These are phyloP conservation scores for Nerophis lumbriciformis DNA, from an alignment of 2,113 vertebrate species.

Conservation along the genomic window DNA sequence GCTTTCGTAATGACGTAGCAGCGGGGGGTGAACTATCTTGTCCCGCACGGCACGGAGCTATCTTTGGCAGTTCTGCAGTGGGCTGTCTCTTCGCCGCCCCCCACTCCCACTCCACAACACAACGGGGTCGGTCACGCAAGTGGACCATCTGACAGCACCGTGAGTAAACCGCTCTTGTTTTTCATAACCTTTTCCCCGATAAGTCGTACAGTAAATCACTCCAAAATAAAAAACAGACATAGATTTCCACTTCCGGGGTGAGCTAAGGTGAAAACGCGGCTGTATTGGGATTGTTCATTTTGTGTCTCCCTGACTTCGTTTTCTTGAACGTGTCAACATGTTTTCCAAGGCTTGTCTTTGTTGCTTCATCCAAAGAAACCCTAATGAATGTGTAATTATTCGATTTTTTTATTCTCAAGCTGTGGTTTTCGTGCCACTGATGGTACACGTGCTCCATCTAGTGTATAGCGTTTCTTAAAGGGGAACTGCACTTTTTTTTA, in stretches of 20 bases:
- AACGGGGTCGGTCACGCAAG: conserved; percentile 16
- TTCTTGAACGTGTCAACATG: not conserved
- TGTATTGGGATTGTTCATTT: not conserved
- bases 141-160: conserved; percentile 26
- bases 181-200: not conserved
- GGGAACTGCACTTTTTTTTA: too few relatives aligned
- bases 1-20: conserved; percentile 32
- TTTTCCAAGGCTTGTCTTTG: not conserved
- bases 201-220: not conserved
- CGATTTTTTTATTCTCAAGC: too few relatives aligned
- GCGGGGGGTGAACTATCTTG: conserved; percentile 41
- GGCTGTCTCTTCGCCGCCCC: conserved; percentile 8
- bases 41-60: conserved; percentile 3
- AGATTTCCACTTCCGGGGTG: not conserved
- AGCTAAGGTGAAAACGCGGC: not conserved
- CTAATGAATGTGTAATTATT: too few relatives aligned
- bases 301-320: not conserved
- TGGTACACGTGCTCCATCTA: too few relatives aligned
- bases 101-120: conserved; percentile 15
- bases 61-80: conserved; percentile 26
- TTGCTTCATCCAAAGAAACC: too few relatives aligned
- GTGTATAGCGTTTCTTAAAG: too few relatives aligned
- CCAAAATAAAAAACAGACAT: not conserved
- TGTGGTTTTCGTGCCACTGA: too few relatives aligned
- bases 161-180: conserved; percentile 16